Conservation (phyloP, 2,888 invertebrate species). For the Limulus polyphemus region DNA sequence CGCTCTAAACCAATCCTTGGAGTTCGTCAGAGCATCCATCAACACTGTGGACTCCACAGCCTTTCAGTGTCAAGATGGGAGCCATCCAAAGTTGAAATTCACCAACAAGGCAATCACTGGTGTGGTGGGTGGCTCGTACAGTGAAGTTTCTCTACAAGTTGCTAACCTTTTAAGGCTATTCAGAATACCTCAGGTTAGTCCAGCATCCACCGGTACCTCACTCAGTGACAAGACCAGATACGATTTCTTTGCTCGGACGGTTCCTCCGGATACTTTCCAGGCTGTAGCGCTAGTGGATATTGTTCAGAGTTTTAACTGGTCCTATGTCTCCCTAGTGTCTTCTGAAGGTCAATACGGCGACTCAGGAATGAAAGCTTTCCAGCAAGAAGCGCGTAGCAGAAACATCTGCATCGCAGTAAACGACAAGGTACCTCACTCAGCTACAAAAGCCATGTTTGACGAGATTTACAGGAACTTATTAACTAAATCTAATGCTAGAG, state of each 20-base stretch:
- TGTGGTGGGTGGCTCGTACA: conserved; percentile 54
- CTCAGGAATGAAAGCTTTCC: conserved; percentile 60
- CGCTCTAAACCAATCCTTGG: conserved; percentile 47
- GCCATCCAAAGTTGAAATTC: conserved; percentile 35
- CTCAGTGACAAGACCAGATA: conserved; percentile 56
- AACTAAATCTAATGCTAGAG: conserved; percentile 48
- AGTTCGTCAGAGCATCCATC: conserved; percentile 45
- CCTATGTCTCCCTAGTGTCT: conserved; percentile 56
- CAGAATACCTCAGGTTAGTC: conserved; percentile 54
- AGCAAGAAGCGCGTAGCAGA: conserved; percentile 50
- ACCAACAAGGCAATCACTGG: conserved; percentile 47
- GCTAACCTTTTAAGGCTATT: conserved; percentile 57
- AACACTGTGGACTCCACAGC: conserved; percentile 39
- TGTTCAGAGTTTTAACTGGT: conserved; percentile 55
- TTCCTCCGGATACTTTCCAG: conserved; percentile 51
- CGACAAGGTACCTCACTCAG: conserved; percentile 50
- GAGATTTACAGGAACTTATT: conserved; percentile 46
- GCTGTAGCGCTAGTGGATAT: conserved; percentile 56
- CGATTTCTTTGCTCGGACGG: conserved; percentile 57
- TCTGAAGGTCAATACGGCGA: conserved; percentile 62
- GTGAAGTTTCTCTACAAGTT: conserved; percentile 51
- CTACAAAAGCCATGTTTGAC: conserved; percentile 42
- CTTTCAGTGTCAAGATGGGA: conserved; percentile 42
- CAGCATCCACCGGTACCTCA: conserved; percentile 57
- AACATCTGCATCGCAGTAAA: conserved; percentile 60